Conservation (phyloP, 2,888 invertebrate species). For the Chrysolina haemoptera region DNA sequence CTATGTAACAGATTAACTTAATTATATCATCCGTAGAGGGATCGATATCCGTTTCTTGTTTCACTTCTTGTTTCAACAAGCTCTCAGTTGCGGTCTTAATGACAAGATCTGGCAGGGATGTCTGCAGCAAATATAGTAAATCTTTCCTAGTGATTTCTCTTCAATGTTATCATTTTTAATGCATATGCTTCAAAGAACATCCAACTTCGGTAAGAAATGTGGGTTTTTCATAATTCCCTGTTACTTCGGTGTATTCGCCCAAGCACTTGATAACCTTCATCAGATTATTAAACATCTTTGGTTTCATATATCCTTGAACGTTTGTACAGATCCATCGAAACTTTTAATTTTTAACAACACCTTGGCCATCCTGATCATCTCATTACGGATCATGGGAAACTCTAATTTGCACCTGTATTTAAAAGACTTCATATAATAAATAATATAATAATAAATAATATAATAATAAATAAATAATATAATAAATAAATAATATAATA, state of each 20-base stretch:
- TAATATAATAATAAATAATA: too few relatives aligned
- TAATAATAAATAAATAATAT: too few relatives aligned
- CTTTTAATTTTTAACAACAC: constrained; percentile 10
- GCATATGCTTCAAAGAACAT: constrained; percentile 10
- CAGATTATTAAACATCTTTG: constrained; percentile 6
- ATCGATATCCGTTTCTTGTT: not conserved
- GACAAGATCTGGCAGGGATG: constrained; percentile 2
- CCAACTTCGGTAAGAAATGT: not conserved
- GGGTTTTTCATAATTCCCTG: constrained; percentile 19
- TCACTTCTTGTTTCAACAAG: not conserved
- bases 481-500: too few relatives aligned
- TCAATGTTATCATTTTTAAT: constrained; percentile 3
- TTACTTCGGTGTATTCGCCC: not conserved
- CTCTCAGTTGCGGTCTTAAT: constrained; percentile 28
- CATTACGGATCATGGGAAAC: constrained; percentile 7
- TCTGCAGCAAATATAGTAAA: constrained; percentile 5
- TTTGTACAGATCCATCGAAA: not conserved
- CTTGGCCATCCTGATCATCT: constrained; percentile 9
- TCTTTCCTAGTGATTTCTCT: not conserved
- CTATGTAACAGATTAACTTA: not conserved
- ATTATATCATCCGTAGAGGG: constrained; percentile 24
- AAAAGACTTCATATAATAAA: too few relatives aligned
- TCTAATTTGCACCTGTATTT: constrained; percentile 8
- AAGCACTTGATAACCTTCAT: constrained; percentile 15
- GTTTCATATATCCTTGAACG: constrained; percentile 5